Percentiles rank a stretch among this genome's conserved stretches.
Evolutionary conservation across 1,140 invertebrate genomes (phyloP).

Genomic region (Tetranychus urticae): DNA sequence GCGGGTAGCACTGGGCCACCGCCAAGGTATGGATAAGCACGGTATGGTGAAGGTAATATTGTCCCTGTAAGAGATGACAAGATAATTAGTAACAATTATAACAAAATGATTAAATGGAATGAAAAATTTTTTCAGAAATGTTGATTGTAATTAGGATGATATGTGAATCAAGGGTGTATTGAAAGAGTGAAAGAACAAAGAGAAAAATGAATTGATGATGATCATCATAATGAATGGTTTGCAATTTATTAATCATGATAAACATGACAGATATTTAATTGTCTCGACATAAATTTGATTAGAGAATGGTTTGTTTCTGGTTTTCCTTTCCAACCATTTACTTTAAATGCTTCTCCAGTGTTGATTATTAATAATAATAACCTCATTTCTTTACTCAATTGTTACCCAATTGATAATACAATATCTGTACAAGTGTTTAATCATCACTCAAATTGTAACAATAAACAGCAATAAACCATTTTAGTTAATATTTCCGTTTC

Average conservation of each 20-base stretch:
- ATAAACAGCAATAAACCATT: too few species aligned
- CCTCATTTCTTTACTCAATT: too few species aligned
- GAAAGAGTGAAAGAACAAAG: neutral
- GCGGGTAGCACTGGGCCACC: slow-evolving; percentile 26
- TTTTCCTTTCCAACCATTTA: too few species aligned
- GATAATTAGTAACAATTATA: neutral
- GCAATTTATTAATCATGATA: neutral
- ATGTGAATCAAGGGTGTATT: neutral
- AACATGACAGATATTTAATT: neutral
- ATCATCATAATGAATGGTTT: neutral
- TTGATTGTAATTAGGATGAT: too few species aligned
- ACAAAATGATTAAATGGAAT: neutral
- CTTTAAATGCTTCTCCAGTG: too few species aligned
- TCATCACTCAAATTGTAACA: too few species aligned
- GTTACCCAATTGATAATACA: too few species aligned
- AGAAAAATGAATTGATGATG: neutral
- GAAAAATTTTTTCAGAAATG: too few species aligned
- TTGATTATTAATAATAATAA: too few species aligned
- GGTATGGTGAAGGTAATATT: slow-evolving; percentile 26
- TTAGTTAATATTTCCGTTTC: too few species aligned
- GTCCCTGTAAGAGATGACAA: slow-evolving; percentile 25
- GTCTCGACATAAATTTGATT: neutral
- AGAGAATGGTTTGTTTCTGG: too few species aligned
- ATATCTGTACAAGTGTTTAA: too few species aligned
- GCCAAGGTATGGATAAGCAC: slow-evolving; percentile 21